phyloP scores from a whole-genome alignment of 2,888 invertebrate species.

The Nephrotoma flavescens region DNA sequence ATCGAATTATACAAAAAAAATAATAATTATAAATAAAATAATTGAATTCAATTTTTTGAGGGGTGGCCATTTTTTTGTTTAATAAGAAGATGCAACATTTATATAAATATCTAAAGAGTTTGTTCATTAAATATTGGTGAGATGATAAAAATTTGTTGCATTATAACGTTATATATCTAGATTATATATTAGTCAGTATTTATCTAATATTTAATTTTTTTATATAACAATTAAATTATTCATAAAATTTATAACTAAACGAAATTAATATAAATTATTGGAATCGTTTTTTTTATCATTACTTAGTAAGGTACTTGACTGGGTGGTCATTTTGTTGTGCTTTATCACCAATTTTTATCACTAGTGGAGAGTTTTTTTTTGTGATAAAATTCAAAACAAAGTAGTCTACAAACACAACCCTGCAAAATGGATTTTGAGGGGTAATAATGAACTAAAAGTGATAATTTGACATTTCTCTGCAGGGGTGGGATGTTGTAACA shows the following conservation, averaged over 20 bases:
- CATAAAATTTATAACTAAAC: not conserved
- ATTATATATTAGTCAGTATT: not conserved
- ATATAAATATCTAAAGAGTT: not conserved
- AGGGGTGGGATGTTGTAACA: too few species aligned
- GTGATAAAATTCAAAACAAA: too few species aligned
- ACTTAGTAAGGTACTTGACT: not conserved
- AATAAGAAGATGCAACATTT: not conserved
- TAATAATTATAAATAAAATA: not conserved
- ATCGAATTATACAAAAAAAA: not conserved
- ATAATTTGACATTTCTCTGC: too few species aligned
- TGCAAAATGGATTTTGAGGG: too few species aligned
- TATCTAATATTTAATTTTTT: not conserved
- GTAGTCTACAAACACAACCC: too few species aligned
- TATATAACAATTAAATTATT: not conserved
- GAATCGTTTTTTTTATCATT: not conserved
- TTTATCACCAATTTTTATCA: too few species aligned
- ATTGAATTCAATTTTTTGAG: not conserved
- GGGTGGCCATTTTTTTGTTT: not conserved
- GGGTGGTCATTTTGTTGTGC: too few species aligned
- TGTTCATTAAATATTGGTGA: not conserved
- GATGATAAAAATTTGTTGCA: not conserved
- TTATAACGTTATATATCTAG: not conserved
- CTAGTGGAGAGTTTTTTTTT: too few species aligned
- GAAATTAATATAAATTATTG: not conserved
- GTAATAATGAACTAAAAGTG: too few species aligned